Base-by-base conservation (phyloP, 2,113 vertebrate genomes). In the Chrysemys picta region DNA sequence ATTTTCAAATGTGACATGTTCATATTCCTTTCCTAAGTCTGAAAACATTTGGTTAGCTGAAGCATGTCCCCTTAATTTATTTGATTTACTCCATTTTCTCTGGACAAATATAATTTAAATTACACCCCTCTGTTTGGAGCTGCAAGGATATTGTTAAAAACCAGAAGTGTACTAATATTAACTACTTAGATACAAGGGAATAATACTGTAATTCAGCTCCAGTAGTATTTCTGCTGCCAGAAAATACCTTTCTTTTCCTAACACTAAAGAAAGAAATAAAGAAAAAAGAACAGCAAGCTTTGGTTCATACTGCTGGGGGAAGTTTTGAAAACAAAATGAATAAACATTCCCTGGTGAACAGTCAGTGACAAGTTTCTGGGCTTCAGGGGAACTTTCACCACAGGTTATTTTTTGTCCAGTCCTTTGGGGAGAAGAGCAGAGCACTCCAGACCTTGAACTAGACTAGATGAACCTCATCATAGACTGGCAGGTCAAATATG, bases 231-330 rank as follows among this genome's bases (percentile, higher is more conserved):
- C 87, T 80, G 38, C 54, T 91, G 82, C 89, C 80, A 91, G 69
- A 92, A 96, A 78, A 54, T 13, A 79, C 62, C n/a, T 72, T 91
- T 96, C n/a, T n/a, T 90, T 88, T 96, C 84, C 87, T 88, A 92
- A 92, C 80, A 85, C 52, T 87, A n/a, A 10, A 78, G 87, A 94
- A 85, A 84, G 76, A 95, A 72, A 91, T 84, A 50, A 94, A 52
- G 69, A 78, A 2, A 54, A 72, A 85, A 52, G 84, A 31, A 35
- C 52, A 84, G 82, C 35, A 35, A 90, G 38, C 17, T 93, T 94
- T 85, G 69, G 14, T 93, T 97, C 82, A 10, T 87, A 84, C 31
- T 91, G 13, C 29, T 81, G 65, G 52, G 21, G 45, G 87, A 82
- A 38, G 5, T 29, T 92, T 91, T 82, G 47, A 31, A 92, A 96